Evolutionary conservation across 2,888 invertebrate genomes (phyloP), one percentile per base, ranked within the genome.

Genomic region (Antitype chi): DNA sequence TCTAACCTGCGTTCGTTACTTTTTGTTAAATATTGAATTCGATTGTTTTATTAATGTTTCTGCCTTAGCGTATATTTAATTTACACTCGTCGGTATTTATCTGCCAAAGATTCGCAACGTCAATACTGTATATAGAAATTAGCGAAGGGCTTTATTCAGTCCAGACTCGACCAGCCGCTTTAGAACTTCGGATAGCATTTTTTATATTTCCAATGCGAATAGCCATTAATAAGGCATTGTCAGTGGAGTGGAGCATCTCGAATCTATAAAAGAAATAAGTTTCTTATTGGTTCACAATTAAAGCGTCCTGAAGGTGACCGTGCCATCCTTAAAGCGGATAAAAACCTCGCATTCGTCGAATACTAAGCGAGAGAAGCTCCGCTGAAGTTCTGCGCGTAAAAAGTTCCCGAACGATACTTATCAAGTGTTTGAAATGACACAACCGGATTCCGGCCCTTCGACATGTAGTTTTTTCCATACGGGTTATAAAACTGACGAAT

Each of bases 391-490:
- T 91, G 90, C 93, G 91, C 89, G 93, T 92, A 96, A 96, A 96
- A 96, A 96, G 90, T 88, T 86, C 85, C 91, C 92, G 89, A 91
- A 91, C 94, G 96, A 96, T 96, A 96, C 95, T 96, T 96, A 96
- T 96, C 96, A 96, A 96, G 96, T 96, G 96, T 96, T 96, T 96
- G 96, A 96, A 96, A 96, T 96, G 96, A 95, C 96, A 95, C 96
- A 96, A 96, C 95, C 92, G 96, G 96, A 96, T 96, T 96, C 96
- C 94, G 91, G 90, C 89, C 91, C 90, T 92, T 91, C 87, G 92
- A 92, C 92, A 93, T 94, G 93, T 92, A 91, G 90, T 94, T 96
- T 96, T 88, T 95, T 95, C 92, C 90, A 90, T 87, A 88, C 88
- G 90, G 90, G 92, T 93, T 93, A 95, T 96, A 95, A 95, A 96